These are phyloP conservation scores for Andrena fulva DNA, from an alignment of 2,888 invertebrate species.

Conservation along the genomic window DNA sequence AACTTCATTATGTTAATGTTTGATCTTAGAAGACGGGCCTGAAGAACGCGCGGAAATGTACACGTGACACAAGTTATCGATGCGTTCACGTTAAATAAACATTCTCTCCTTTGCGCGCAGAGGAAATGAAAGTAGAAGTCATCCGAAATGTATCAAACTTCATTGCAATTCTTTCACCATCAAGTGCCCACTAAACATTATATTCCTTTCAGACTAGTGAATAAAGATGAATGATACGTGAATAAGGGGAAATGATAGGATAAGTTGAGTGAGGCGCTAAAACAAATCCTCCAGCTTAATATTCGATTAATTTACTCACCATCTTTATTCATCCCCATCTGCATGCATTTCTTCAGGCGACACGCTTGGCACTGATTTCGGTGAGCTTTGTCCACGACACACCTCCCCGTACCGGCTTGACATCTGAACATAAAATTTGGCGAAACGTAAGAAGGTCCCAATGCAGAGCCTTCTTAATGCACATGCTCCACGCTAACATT, in stretches of 20 bases:
- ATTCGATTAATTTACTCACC: constrained; percentile 89
- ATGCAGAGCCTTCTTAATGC: not conserved
- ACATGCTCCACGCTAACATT: not conserved
- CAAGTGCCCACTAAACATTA: not conserved
- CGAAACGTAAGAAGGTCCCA: constrained; percentile 3
- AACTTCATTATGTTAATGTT: constrained; percentile 23
- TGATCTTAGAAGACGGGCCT: not conserved
- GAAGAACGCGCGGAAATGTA: too few species aligned
- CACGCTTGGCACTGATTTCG: constrained; percentile 99
- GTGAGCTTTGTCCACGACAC: constrained; percentile 99
- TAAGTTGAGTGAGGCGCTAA: constrained; percentile 7
- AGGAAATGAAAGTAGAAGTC: constrained; percentile 14
- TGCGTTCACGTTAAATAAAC: not conserved
- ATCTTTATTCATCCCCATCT: constrained; percentile 99
- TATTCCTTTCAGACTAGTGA: not conserved
- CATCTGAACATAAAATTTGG: constrained; percentile 89
- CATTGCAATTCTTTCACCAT: not conserved
- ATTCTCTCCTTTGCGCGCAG: not conserved
- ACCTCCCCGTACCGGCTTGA: constrained; percentile 99
- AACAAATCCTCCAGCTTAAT: constrained; percentile 6
- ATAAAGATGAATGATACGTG: constrained; percentile 8
- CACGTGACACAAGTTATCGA: not conserved
- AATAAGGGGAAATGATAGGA: not conserved
- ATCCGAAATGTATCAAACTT: constrained; percentile 28
- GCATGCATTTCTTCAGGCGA: constrained; percentile 98